These are phyloP conservation scores for Ectropis crepuscularia DNA, from an alignment of 2,888 invertebrate genomes.

Conservation along the genomic window DNA sequence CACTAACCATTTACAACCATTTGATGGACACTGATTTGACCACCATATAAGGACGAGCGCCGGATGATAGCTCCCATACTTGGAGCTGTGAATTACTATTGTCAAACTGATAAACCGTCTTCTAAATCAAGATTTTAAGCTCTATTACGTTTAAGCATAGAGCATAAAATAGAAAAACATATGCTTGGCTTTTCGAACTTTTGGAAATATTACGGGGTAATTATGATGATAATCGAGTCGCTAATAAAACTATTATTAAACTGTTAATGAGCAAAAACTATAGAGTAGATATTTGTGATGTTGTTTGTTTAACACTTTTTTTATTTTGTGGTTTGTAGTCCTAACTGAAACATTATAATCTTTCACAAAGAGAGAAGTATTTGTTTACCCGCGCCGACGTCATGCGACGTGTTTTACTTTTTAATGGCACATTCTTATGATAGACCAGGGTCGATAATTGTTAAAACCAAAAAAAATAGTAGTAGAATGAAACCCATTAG, in stretches of 20 bases:
- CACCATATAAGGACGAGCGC: conserved; percentile 53
- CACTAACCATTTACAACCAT: conserved; percentile 57
- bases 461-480: too few relatives aligned
- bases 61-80: conserved; percentile 50
- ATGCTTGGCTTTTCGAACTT: not conserved
- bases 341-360: too few relatives aligned
- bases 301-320: conserved; percentile 11
- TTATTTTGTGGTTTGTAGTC: conserved; percentile 9
- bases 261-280: conserved; percentile 4
- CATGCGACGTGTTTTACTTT: too few relatives aligned
- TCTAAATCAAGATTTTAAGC: conserved; percentile 32
- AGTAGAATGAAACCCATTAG: too few relatives aligned
- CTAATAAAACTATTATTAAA: conserved; percentile 16
- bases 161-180: not conserved
- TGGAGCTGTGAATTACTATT: conserved; percentile 65
- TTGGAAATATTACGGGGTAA: conserved; percentile 9
- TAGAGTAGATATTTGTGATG: conserved; percentile 20
- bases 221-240: conserved; percentile 22
- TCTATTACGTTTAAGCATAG: conserved; percentile 36
- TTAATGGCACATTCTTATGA: too few relatives aligned
- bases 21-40: conserved; percentile 51
- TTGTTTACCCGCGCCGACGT: too few relatives aligned
- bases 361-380: too few relatives aligned
- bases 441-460: too few relatives aligned
- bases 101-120: conserved; percentile 47